These are phyloP conservation scores for Tokudaia tokunoshimensis DNA, from an alignment of 2,797 vertebrate genomes.

Conservation along the genomic window DNA sequence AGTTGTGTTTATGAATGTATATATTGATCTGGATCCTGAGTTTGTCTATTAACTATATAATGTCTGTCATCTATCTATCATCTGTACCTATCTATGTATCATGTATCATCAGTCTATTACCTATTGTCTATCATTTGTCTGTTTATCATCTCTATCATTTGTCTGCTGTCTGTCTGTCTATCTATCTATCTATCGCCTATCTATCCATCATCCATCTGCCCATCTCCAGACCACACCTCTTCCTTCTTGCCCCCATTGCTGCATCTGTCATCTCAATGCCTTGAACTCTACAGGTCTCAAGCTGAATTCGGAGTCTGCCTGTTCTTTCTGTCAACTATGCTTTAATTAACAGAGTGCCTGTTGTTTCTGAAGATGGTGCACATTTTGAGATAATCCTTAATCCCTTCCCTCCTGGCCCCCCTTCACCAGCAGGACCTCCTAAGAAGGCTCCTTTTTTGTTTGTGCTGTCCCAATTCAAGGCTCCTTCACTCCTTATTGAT, in stretches of 20 bases:
- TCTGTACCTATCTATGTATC: background rate
- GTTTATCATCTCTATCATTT: background rate
- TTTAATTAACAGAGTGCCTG: background rate
- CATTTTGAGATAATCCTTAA: constrained; percentile 15
- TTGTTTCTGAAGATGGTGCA: constrained; percentile 34
- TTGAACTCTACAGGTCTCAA: background rate
- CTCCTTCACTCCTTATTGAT: constrained; percentile 3
- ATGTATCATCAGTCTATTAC: background rate
- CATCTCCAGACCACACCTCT: background rate
- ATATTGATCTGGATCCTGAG: background rate
- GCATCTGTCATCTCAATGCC: background rate
- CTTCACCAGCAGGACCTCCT: background rate
- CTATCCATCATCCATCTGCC: background rate
- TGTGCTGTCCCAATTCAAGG: constrained; percentile 21
- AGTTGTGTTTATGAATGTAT: background rate
- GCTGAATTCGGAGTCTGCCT: background rate
- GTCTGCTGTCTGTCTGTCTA: background rate
- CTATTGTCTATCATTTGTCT: background rate
- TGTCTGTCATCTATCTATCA: background rate
- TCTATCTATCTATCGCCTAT: background rate
- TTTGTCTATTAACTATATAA: background rate
- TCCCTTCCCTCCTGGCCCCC: background rate
- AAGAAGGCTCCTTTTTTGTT: background rate
- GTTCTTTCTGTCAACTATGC: constrained; percentile 5
- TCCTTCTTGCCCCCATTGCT: background rate